phyloP scores from a whole-genome alignment of 2,113 vertebrate species.

The Rhabdomys dilectus region DNA sequence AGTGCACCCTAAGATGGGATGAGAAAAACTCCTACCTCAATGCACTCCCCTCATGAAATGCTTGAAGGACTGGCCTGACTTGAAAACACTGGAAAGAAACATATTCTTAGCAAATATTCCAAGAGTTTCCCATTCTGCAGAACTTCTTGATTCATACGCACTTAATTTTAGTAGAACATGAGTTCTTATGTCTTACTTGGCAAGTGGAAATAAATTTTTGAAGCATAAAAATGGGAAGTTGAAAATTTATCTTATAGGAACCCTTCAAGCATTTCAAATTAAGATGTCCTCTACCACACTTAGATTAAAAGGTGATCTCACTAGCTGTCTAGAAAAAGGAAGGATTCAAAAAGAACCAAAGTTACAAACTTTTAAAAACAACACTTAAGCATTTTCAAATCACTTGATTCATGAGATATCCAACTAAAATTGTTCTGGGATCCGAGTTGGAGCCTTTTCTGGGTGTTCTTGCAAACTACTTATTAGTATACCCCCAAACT shows the following conservation, averaged over 20 bases:
- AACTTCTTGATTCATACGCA: too few relatives aligned
- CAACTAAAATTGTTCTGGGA: constrained; percentile 14
- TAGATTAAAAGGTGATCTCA: constrained; percentile 38
- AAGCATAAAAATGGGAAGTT: neutral
- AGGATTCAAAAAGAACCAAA: constrained; percentile 35
- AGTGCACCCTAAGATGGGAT: neutral
- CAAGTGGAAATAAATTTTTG: neutral
- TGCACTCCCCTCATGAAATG: neutral
- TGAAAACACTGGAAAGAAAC: neutral
- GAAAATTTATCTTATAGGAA: neutral
- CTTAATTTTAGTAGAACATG: neutral
- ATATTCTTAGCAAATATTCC: neutral
- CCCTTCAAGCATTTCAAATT: constrained; percentile 43
- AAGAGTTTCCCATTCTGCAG: neutral
- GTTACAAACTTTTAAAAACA: constrained; percentile 23
- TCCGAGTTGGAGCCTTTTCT: neutral
- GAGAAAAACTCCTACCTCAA: neutral
- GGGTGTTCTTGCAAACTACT: neutral
- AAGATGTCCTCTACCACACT: neutral
- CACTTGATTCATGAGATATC: neutral
- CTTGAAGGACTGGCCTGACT: neutral
- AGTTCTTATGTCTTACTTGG: neutral
- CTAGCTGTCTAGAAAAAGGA: neutral
- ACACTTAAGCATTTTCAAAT: neutral
- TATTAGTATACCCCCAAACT: constrained; percentile 19